These are phyloP conservation scores for Caenorhabditis parvicauda DNA, from an alignment of 2,888 invertebrate genomes.

Conservation along the genomic window DNA sequence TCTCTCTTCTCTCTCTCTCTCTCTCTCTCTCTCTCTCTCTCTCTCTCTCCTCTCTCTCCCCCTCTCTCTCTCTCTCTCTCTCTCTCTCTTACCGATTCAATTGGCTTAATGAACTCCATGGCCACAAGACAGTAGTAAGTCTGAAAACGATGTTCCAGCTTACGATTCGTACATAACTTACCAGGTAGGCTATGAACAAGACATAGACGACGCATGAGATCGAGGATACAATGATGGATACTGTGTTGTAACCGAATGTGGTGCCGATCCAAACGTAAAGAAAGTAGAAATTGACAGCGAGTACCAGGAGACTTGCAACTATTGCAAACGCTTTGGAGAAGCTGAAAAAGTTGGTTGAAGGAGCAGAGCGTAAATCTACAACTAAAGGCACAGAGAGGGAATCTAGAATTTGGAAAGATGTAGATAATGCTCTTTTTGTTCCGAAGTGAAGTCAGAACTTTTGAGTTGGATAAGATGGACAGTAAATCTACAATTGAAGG, in stretches of 20 bases:
- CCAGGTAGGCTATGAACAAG: conserved; percentile 39
- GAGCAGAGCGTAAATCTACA: neutral
- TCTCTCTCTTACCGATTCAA: conserved; percentile 10
- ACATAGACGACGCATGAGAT: conserved; percentile 37
- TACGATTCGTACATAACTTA: conserved; percentile 10
- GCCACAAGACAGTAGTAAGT: conserved; percentile 42
- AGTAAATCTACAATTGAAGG: neutral
- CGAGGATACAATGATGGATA: conserved; percentile 34
- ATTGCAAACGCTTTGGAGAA: conserved; percentile 38
- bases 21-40: no score
- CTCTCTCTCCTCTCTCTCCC: no score
- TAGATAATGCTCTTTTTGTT: neutral
- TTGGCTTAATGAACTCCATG: conserved; percentile 31
- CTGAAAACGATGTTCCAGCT: conserved; percentile 11
- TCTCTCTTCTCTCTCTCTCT: neutral
- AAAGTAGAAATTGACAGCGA: conserved; percentile 78
- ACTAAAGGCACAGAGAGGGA: no score
- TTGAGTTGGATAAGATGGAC: no score
- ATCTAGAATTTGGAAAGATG: no score
- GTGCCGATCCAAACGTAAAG: conserved; percentile 29
- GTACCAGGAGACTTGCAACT: conserved; percentile 69
- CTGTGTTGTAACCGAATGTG: conserved; percentile 25
- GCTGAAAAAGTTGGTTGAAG: conserved; percentile 61
- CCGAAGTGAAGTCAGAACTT: no score
- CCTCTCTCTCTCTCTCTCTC: no score